Conservation (phyloP, 1,140 invertebrate genomes). For the Apis dorsata region DNA sequence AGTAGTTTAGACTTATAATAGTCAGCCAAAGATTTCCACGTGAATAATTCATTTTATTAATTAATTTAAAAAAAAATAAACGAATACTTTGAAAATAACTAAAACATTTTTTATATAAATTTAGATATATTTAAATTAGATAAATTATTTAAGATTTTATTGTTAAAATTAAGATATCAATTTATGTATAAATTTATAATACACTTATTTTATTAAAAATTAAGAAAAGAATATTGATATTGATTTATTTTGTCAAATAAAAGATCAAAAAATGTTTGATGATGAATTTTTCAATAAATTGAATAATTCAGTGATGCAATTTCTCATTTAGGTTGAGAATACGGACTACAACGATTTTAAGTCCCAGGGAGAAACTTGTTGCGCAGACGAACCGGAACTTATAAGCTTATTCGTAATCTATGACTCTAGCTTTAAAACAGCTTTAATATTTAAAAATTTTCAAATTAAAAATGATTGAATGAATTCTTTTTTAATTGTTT, state of each 20-base stretch:
- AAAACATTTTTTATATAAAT: neutral
- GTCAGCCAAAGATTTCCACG: neutral
- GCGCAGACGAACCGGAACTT: slow-evolving; percentile 38
- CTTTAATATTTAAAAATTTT: neutral
- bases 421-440: neutral
- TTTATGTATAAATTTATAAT: too few relatives aligned
- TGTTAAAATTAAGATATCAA: neutral
- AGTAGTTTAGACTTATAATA: neutral
- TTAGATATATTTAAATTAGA: neutral
- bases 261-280: neutral
- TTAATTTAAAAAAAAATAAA: neutral
- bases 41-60: neutral
- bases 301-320: neutral
- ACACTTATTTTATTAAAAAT: too few relatives aligned
- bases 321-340: neutral
- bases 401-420: neutral
- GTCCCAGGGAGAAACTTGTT: slow-evolving; percentile 46
- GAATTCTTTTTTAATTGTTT: too few relatives aligned
- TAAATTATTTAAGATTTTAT: neutral
- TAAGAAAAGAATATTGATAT: too few relatives aligned
- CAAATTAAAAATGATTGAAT: neutral
- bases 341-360: slow-evolving; percentile 38
- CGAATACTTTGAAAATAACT: neutral
- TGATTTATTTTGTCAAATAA: neutral
- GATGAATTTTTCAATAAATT: neutral